Base-by-base conservation (phyloP, 2,797 vertebrate genomes). In the Pitangus sulphuratus region DNA sequence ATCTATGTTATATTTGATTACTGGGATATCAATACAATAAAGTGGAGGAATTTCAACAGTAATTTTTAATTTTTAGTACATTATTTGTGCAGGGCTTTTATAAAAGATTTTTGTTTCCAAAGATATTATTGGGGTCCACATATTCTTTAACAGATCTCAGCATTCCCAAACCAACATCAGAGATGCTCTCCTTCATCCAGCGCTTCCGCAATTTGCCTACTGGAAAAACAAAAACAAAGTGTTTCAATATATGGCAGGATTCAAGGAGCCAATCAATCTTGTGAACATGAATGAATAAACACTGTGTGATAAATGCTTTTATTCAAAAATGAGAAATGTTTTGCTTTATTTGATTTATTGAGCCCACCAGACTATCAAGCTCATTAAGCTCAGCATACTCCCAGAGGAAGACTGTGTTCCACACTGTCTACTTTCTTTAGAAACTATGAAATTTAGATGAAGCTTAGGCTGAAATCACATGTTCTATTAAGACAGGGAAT, bases 281-380 rank as follows among this genome's bases (percentile, higher is more conserved):
- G 98, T 98, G 98, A 99, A 99, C 98, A 98, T 98, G 99, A 99
- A 99, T 99, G 99, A 99, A 99, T 99, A 99, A 99, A 99, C 99
- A 99, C 98, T 98, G 98, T 98, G 98, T 99, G 99, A 99, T 99
- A 99, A 99, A 99, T 99, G 99, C 98, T 99, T 99, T 99, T 99
- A 99, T 99, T 99, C 99, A 99, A 98, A 99, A 98, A 99, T 98
- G 99, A 99, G 99, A 99, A 99, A 99, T 99, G 99, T 99, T 99
- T 99, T 99, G 99, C 99, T 99, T 99, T 99, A 98, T 98, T 98
- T 99, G 99, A 99, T 99, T 99, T 99, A 99, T 99, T 99, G 99
- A 99, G 99, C 99, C 99, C 99, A 99, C 98, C 98, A 99, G 99
- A 99, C 99, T 99, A 99, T 99, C 99, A 99, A 99, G 99, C 99